Conservation (phyloP, 1,140 invertebrate species). For the Camponotus pennsylvanicus region DNA sequence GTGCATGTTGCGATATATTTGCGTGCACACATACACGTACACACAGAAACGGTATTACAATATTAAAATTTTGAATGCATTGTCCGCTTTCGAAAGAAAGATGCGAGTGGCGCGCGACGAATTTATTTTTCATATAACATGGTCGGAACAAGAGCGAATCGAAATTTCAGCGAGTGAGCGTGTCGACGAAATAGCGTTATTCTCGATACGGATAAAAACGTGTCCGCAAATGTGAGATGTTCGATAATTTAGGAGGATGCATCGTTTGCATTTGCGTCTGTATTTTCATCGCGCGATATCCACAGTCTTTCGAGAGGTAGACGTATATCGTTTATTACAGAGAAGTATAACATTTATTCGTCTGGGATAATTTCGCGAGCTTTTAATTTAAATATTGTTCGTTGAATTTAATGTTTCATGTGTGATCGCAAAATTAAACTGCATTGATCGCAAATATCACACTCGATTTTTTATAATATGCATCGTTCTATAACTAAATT, state of each 20-base stretch:
- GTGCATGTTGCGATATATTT: slow-evolving; percentile 42
- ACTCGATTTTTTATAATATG: neutral
- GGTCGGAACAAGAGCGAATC: slow-evolving; percentile 15
- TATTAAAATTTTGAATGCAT: slow-evolving; percentile 58
- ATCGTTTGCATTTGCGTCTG: slow-evolving; percentile 67
- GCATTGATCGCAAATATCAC: neutral
- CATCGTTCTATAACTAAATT: neutral
- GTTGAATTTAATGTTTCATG: slow-evolving; percentile 8
- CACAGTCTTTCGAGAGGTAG: slow-evolving; percentile 70
- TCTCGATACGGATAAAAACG: slow-evolving; percentile 32
- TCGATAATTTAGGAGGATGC: slow-evolving; percentile 69
- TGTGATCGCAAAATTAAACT: neutral
- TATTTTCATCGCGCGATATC: slow-evolving; percentile 67
- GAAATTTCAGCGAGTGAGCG: slow-evolving; percentile 62
- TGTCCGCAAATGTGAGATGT: slow-evolving; percentile 67
- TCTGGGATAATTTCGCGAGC: neutral
- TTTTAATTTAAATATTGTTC: slow-evolving; percentile 53
- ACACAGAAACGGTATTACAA: slow-evolving; percentile 35
- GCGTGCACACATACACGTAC: neutral
- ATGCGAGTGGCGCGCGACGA: slow-evolving; percentile 41
- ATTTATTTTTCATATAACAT: slow-evolving; percentile 48
- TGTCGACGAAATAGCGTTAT: slow-evolving; percentile 67
- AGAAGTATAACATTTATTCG: slow-evolving; percentile 69
- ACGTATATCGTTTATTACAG: neutral
- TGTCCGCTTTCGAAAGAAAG: slow-evolving; percentile 39